phyloP scores from a whole-genome alignment of 2,113 vertebrate genomes.

The Lycaon pictus region DNA sequence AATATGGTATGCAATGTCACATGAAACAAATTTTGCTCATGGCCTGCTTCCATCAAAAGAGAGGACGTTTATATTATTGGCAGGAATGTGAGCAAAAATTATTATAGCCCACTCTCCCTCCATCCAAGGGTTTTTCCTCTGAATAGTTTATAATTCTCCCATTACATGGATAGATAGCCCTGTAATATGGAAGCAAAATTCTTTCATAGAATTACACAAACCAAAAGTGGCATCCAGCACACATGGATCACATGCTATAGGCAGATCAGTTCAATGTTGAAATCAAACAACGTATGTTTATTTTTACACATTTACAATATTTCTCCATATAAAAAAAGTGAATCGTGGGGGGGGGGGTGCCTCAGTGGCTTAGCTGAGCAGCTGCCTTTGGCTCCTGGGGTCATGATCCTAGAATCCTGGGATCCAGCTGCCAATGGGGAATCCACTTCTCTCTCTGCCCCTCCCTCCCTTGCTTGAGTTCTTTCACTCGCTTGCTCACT shows the following conservation, averaged over 20 bases:
- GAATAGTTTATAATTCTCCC: slow-evolving; percentile 40
- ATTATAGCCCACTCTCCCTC: slow-evolving; percentile 4
- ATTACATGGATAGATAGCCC: neutral
- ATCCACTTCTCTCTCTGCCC: too few species aligned
- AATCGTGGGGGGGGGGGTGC: neutral
- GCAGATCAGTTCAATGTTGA: neutral
- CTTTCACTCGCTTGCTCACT: too few species aligned
- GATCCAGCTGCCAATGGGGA: too few species aligned
- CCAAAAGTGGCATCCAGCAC: neutral
- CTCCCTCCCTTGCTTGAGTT: too few species aligned
- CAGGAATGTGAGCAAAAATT: slow-evolving; percentile 34
- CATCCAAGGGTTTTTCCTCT: neutral
- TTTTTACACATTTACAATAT: slow-evolving; percentile 31
- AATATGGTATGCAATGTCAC: slow-evolving; percentile 62
- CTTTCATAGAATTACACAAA: neutral
- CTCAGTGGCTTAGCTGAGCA: too few species aligned
- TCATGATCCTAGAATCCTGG: too few species aligned
- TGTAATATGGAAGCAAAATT: slow-evolving; percentile 31
- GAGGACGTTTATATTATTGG: slow-evolving; percentile 56
- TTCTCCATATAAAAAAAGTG: slow-evolving; percentile 4
- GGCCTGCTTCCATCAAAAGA: slow-evolving; percentile 49
- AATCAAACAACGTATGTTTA: slow-evolving; percentile 23
- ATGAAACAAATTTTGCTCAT: slow-evolving; percentile 77
- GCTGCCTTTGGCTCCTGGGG: too few species aligned
- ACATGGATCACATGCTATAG: neutral